Evolutionary conservation across 2,113 vertebrate genomes (phyloP), one percentile per base, ranked within the genome.

Genomic region (Recurvirostra avosetta): DNA sequence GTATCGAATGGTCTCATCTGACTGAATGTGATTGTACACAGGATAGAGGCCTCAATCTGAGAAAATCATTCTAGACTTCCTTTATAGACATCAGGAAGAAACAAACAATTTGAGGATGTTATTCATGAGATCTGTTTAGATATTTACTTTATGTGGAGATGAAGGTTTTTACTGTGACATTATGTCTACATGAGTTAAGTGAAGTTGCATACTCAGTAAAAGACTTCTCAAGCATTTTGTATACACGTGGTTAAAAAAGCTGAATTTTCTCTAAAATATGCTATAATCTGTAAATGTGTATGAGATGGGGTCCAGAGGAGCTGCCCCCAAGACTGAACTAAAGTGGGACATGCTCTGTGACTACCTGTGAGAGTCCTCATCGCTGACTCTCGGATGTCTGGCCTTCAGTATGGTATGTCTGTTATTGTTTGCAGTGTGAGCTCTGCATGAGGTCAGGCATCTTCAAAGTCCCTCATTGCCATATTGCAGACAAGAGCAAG

Each of bases 381-480:
- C 34, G 22, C 43, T 90, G 56, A 62, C 43, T 81, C 8, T 32
- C 30, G 13, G 17, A 52, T 11, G 8, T 47, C 16, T 3, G 7
- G 20, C 15, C 16, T 88, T 45, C 0, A 0, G 4, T 77, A 11
- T 14, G 19, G 5, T 73, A 40, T 36, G 16, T 45, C 67, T 71
- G 8, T 38, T 84, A 47, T 17, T 68, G n/a, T 47, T 76, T 3
- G 1, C 47, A 56, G 8, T 32, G 41, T 50, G 36, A 88, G 15
- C 4, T 58, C 61, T 62, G 36, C 41, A 49, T 53, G 34, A 91
- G 25, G 23, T 72, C n/a, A 68, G 9, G 12, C 34, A 52, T 43
- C 59, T 27, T 41, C 19, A 22, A 88, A 58, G 29, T 30, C 27
- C 14, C 27, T 20, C 11, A 9, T 61, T n/a, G 36, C 21, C 9